Percentiles rank a stretch among this genome's conserved stretches.
Conservation (phyloP, 2,113 vertebrate genomes). For the Dunckerocampus dactyliophorus region DNA sequence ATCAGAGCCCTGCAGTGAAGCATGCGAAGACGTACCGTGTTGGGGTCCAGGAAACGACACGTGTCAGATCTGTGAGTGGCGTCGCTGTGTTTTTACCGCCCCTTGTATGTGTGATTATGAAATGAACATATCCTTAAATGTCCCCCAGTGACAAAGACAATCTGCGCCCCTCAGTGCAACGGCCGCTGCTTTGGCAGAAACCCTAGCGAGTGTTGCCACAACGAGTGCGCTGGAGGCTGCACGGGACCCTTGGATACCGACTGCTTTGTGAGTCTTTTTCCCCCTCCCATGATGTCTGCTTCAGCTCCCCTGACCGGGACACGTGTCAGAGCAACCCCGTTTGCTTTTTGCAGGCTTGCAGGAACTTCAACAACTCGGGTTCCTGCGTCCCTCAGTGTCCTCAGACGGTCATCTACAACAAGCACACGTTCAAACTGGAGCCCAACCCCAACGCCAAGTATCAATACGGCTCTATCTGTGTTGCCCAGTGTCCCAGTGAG, state of each 20-base stretch:
- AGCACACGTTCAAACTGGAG: conserved; percentile 84
- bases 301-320: too few relatives aligned
- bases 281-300: too few relatives aligned
- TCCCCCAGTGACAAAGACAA: conserved; percentile 84
- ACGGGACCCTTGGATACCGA: conserved; percentile 80
- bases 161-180: conserved; percentile 90
- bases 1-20: conserved; percentile 60
- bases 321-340: too few relatives aligned
- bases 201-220: conserved; percentile 88
- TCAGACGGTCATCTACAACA: conserved; percentile 87
- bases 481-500: conserved; percentile 85
- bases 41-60: conserved; percentile 77
- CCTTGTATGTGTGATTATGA: neutral
- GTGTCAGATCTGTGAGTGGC: conserved; percentile 82
- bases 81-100: neutral
- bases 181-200: conserved; percentile 85
- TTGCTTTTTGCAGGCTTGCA: conserved; percentile 76
- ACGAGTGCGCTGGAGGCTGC: conserved; percentile 90
- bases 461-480: conserved; percentile 88
- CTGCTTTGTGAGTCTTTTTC: conserved; percentile 82
- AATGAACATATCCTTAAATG: neutral
- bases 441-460: conserved; percentile 90
- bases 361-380: conserved; percentile 87
- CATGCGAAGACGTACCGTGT: conserved; percentile 70
- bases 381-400: conserved; percentile 86